Base-by-base conservation (phyloP, 2,113 vertebrate genomes). In the Dipodomys spectabilis region DNA sequence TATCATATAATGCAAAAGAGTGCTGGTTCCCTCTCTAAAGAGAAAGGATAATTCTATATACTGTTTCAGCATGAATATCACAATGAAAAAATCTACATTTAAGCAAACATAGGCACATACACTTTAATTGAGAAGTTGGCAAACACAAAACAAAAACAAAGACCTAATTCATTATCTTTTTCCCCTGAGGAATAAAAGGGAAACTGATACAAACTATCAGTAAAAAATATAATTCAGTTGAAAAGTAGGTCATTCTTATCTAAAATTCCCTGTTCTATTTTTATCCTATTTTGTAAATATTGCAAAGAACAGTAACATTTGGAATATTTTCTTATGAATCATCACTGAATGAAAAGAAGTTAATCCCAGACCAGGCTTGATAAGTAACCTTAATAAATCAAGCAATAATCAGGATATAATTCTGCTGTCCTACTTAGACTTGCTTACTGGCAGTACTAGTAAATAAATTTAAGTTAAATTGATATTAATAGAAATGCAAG, bases 201-300 rank as follows among this genome's bases (percentile, higher is more conserved):
- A 92, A 90, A 92, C 28, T 4, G 1, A n/a, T 45, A 72, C 28
- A 83, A 83, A 12, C 7, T 67, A 62, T 32, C 32, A 77, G 22
- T 44, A 75, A 80, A 86, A 82, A 85, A 3, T 69, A 30, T 69
- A 2, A 80, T 91, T 81, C 35, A 82, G 84, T 2, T 91, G 44
- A 93, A 95, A 94, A 93, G 12, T 28, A 91, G 64, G 72, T 49
- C 53, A 86, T 28, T 10, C 28, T 71, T 67, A 5, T 74, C 65
- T 44, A 69, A 7, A 3, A 68, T 35, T 88, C 6, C 7, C 19
- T 91, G 49, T 75, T 88, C 79, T 80, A 72, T 4, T 28, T 85
- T 67, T 84, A 32, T 7, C 64, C 12, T 86, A 73, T 64, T 78
- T 95, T 95, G 4, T 84, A 84, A 89, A 81, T 78, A 57, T 4